phyloP scores from a whole-genome alignment of 2,113 vertebrate genomes.

The Aythya baeri region DNA sequence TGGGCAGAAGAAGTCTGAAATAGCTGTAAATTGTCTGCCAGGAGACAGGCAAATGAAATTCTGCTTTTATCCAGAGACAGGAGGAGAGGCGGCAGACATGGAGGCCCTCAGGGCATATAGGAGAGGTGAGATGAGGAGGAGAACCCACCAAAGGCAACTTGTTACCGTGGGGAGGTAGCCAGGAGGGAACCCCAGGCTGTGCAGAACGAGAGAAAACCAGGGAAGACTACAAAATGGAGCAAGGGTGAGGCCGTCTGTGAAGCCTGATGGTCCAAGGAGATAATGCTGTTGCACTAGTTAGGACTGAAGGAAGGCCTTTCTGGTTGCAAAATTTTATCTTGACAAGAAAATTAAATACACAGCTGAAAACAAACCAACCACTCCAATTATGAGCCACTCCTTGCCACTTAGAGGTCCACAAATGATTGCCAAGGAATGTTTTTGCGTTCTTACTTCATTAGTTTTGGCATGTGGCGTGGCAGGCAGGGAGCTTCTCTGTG shows the following conservation, averaged over 20 bases:
- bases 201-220: neutral
- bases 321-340: neutral
- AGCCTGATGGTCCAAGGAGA: neutral
- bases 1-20: neutral
- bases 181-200: neutral
- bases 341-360: neutral
- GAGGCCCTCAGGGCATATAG: neutral
- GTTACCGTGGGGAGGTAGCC: neutral
- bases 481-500: neutral
- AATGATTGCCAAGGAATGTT: conserved; percentile 32
- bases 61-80: neutral
- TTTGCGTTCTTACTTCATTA: neutral
- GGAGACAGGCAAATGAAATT: neutral
- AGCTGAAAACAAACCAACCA: no score
- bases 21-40: neutral
- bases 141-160: neutral
- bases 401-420: neutral
- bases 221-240: neutral
- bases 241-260: neutral
- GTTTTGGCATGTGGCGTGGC: neutral
- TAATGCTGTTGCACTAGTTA: neutral
- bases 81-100: neutral
- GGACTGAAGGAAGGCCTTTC: neutral
- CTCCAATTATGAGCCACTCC: neutral
- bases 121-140: neutral